Conservation (phyloP, 2,797 vertebrate genomes). For the Microchirus variegatus region DNA sequence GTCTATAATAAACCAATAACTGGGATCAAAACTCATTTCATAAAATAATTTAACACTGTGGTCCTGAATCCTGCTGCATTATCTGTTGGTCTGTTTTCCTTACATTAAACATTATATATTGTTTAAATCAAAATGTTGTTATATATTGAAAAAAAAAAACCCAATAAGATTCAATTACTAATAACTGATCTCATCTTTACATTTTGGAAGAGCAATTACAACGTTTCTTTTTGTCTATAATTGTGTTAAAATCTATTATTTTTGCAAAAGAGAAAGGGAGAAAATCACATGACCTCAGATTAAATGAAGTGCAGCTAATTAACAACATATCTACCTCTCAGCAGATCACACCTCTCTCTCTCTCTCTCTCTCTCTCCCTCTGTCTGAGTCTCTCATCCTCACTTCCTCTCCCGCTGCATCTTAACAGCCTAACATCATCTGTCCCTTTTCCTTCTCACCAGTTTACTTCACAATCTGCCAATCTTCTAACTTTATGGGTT, state of each 20-base stretch:
- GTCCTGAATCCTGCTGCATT: too few species aligned
- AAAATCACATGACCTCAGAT: constrained; percentile 26
- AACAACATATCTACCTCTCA: constrained; percentile 37
- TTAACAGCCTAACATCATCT: constrained; percentile 30
- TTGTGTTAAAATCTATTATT: not conserved
- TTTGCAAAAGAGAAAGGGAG: constrained; percentile 13
- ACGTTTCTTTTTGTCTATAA: not conserved
- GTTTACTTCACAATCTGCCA: constrained; percentile 14
- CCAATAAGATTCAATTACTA: too few species aligned
- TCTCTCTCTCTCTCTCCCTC: constrained; percentile 10
- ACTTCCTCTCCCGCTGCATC: constrained; percentile 29
- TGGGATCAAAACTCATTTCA: too few species aligned
- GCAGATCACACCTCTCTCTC: constrained; percentile 38
- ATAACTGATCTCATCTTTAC: too few species aligned
- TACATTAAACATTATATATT: too few species aligned
- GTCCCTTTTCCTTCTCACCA: constrained; percentile 20
- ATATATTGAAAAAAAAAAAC: too few species aligned
- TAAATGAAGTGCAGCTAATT: constrained; percentile 31
- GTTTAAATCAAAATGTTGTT: too few species aligned
- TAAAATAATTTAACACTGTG: too few species aligned
- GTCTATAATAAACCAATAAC: too few species aligned
- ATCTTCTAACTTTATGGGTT: not conserved
- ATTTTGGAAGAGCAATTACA: too few species aligned
- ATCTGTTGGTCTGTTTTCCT: too few species aligned
- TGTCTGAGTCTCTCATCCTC: constrained; percentile 23